Conservation (phyloP, 2,888 invertebrate species). For the Ischnus inquisitorius region DNA sequence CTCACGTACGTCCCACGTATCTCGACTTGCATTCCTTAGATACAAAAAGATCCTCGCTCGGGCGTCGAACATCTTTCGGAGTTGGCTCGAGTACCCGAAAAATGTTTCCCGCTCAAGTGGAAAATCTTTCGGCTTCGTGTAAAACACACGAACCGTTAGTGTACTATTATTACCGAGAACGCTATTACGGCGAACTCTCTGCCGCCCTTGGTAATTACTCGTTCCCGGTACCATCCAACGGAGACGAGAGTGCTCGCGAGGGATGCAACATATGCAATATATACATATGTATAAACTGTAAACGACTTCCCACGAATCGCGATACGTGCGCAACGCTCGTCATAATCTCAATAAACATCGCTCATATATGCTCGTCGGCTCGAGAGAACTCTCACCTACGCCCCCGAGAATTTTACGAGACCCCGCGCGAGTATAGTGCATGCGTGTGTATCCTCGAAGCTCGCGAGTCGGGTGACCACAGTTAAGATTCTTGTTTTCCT, state of each 20-base stretch:
- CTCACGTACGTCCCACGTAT: conserved; percentile 1
- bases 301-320: conserved; percentile 77
- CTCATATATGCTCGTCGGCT: conserved; percentile 68
- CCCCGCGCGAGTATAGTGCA: conserved; percentile 49
- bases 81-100: not conserved
- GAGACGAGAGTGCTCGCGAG: conserved; percentile 13
- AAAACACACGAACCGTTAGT: not conserved
- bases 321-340: conserved; percentile 52
- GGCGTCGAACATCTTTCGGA: not conserved
- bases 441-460: conserved; percentile 33
- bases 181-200: conserved; percentile 2
- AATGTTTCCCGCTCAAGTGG: not conserved
- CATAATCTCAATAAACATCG: conserved; percentile 82
- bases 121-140: not conserved
- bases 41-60: not conserved
- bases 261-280: conserved; percentile 29
- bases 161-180: conserved; percentile 30
- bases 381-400: conserved; percentile 72
- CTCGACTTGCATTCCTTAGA: not conserved
- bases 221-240: conserved; percentile 22
- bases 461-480: conserved; percentile 41
- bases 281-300: conserved; percentile 55
- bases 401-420: conserved; percentile 76
- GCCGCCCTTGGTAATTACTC: conserved; percentile 55
- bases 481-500: conserved; percentile 58